Evolutionary conservation across 2,888 invertebrate species (phyloP).

Genomic region (Meandrusa payeni): DNA sequence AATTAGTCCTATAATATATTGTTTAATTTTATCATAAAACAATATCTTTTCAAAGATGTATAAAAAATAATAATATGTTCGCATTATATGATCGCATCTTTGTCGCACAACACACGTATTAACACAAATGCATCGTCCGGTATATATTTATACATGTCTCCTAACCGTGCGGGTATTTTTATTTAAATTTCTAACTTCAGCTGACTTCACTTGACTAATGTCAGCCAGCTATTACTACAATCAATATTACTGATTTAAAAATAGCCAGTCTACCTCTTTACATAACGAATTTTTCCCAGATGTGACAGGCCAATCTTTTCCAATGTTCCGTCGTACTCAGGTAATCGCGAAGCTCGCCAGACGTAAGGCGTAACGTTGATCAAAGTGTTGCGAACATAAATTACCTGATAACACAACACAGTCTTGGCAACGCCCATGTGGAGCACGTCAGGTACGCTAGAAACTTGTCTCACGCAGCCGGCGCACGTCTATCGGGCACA

Average conservation of each 20-base stretch:
- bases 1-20: no score
- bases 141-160: conserved; percentile 3
- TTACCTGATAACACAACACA: conserved; percentile 50
- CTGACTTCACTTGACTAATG: no score
- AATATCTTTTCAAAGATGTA: no score
- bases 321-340: conserved; percentile 45
- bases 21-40: no score
- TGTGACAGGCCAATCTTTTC: conserved; percentile 57
- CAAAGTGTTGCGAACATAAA: conserved; percentile 38
- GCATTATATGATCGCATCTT: no score
- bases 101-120: no score
- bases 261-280: conserved; percentile 56
- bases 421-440: conserved; percentile 58
- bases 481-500: conserved; percentile 51
- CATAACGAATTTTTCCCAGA: conserved; percentile 54
- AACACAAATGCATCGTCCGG: no score
- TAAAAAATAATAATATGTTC: no score
- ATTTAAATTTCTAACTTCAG: neutral
- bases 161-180: neutral
- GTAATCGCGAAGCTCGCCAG: conserved; percentile 45
- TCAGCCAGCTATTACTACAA: conserved; percentile 1
- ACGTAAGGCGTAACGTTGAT: conserved; percentile 30
- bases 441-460: conserved; percentile 52
- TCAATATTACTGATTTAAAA: conserved; percentile 55
- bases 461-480: conserved; percentile 47